Percentiles rank a stretch among this genome's conserved stretches.
phyloP scores from a whole-genome alignment of 2,113 vertebrate genomes.

The Cyphomyrus plagiostoma region DNA sequence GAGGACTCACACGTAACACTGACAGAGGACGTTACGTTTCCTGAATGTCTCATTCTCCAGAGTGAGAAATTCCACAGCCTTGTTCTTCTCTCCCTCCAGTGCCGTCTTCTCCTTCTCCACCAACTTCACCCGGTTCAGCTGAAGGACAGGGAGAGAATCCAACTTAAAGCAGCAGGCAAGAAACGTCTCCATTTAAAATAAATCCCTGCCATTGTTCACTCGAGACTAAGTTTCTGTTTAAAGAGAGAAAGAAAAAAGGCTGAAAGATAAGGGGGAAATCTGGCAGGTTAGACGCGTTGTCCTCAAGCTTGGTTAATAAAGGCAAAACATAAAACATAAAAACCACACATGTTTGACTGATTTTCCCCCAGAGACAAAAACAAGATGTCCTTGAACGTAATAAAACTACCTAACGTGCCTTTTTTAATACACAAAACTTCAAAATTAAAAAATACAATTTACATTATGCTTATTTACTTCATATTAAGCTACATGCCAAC shows the following conservation, averaged over 20 bases:
- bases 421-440: background rate
- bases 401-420: background rate
- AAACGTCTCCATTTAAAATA: background rate
- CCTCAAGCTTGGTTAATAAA: background rate
- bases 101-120: constrained; percentile 95
- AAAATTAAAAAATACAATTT: background rate
- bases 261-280: background rate
- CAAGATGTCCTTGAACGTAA: background rate
- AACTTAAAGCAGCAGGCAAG: constrained; percentile 25
- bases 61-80: constrained; percentile 83
- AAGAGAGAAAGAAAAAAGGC: background rate
- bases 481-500: background rate
- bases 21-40: constrained; percentile 79
- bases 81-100: constrained; percentile 86
- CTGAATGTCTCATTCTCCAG: constrained; percentile 86
- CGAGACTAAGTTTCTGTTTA: background rate
- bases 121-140: constrained; percentile 93
- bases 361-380: background rate
- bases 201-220: background rate
- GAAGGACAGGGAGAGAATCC: constrained; percentile 7
- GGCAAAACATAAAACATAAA: background rate
- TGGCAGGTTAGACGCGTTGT: background rate
- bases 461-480: constrained; percentile 1
- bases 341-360: background rate
- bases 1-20: constrained; percentile 84